Evolutionary conservation across 1,140 invertebrate genomes (phyloP), one percentile per base, ranked within the genome.

Genomic region (Microvelia longipes): DNA sequence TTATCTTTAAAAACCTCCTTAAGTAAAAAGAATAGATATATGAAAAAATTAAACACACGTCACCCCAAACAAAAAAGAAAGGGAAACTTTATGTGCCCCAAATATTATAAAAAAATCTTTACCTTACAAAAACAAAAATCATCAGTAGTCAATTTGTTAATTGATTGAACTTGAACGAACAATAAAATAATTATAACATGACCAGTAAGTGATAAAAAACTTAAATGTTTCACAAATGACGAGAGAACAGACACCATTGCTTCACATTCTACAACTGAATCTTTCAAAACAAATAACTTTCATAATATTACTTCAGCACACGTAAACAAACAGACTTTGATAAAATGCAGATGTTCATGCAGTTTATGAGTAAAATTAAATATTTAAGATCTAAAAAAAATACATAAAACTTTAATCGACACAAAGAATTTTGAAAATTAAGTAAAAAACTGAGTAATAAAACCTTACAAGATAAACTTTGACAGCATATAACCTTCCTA

Each of bases 51-150:
- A 50, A 5, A 50, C 35, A 11, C 35, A n/a, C n/a, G n/a, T n/a
- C n/a, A n/a, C n/a, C n/a, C n/a, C n/a, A n/a, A n/a, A n/a, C n/a
- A n/a, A 50, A 50, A 50, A 50, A 19, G 35, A 50, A 50, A 50
- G 35, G 5, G 5, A 11, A 19, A 50, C 5, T 50, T 50, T 50
- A 50, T 11, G 5, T 19, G 19, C 35, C 5, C 19, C 19, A 11
- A 5, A 19, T 50, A 11, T 50, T 50, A 19, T 11, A 50, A 50
- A 5, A 50, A 50, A 50, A 50, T 11, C 19, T 19, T 50, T 50
- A 69, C 63, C 68, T 71, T 67, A 66, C 66, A 69, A 62, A 69
- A 68, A 67, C 71, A 71, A 50, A 66, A n/a, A 29, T 29, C 63
- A 50, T 50, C 50, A 14, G 29, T 35, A 15, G 29, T 66, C 11